Conservation (phyloP, 2,113 vertebrate species). For the Myocastor coypus region DNA sequence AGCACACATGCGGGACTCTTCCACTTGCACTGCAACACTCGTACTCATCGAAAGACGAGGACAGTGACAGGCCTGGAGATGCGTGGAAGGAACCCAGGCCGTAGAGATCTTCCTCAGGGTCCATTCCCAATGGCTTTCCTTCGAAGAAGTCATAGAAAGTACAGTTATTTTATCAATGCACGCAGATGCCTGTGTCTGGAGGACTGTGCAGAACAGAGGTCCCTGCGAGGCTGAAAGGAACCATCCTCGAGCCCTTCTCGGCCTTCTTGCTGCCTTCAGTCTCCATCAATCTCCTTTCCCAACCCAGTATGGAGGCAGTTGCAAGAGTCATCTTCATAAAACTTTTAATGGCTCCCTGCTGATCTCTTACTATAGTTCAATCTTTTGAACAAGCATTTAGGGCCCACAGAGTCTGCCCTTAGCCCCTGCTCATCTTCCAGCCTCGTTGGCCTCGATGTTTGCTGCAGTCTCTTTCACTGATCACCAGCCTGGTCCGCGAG, state of each 20-base stretch:
- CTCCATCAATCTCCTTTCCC: background rate
- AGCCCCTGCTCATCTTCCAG: background rate
- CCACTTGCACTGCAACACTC: background rate
- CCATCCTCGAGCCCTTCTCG: background rate
- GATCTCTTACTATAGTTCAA: conserved; percentile 29
- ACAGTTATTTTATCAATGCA: background rate
- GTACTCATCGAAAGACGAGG: fast-evolving
- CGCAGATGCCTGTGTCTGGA: background rate
- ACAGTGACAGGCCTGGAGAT: background rate
- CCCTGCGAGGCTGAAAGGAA: background rate
- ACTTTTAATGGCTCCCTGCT: conserved; percentile 12
- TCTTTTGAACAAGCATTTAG: conserved; percentile 36
- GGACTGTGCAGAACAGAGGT: background rate
- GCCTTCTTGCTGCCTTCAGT: background rate
- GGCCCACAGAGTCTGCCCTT: background rate
- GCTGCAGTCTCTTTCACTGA: background rate
- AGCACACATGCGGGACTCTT: background rate
- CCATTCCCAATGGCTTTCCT: background rate
- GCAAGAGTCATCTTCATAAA: conserved; percentile 29
- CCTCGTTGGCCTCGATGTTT: fast-evolving
- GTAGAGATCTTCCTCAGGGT: background rate
- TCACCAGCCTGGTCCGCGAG: background rate
- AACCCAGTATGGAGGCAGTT: background rate
- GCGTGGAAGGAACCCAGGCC: background rate
- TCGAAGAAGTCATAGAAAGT: background rate